Evolutionary conservation across 2,113 vertebrate species (phyloP), one percentile per base, ranked within the genome.

Genomic region (Daboia siamensis): DNA sequence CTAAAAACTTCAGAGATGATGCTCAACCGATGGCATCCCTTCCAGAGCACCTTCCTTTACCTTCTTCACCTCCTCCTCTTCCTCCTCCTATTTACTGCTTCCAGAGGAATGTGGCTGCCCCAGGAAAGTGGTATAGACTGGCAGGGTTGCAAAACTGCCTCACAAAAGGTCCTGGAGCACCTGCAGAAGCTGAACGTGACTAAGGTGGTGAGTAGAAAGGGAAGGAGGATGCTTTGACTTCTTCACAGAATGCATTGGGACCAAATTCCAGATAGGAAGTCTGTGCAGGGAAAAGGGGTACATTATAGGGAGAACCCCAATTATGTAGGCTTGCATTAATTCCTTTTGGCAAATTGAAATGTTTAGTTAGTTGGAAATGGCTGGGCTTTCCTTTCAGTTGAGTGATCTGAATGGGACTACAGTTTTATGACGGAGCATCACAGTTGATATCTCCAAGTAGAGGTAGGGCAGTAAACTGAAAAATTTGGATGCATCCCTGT

Each of bases 61-160:
- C n/a, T 95, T 7, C 48, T 48, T 8, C 48, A 7, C 26, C 61
- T 64, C 10, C 48, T 48, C 26, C 61, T 64, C 10, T 26, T 64
- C 88, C 91, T 91, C n/a, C 26, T 59, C 24, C 46, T 94, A 51
- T 90, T 90, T 69, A 54, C 93, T 54, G 90, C 91, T 91, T 94
- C 29, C 46, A 91, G 29, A 4, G 56, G 87, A 74, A 88, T 69
- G 39, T 87, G 61, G 29, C 92, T 54, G 69, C 10, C 86, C 95
- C 90, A 93, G 55, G 33, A 86, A 54, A 17, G 2, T 15, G 21
- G 54, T 59, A 91, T 93, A 5, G 90, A 95, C 88, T 97, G 97
- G 97, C 89, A 55, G 12, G 94, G 20, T 69, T 95, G 97, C 56
- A 94, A 91, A 84, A 69, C 55, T 92, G 96, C 97, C 48, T 97